Conservation (phyloP, 2,113 vertebrate genomes). For the Diphyllodes magnificus region DNA sequence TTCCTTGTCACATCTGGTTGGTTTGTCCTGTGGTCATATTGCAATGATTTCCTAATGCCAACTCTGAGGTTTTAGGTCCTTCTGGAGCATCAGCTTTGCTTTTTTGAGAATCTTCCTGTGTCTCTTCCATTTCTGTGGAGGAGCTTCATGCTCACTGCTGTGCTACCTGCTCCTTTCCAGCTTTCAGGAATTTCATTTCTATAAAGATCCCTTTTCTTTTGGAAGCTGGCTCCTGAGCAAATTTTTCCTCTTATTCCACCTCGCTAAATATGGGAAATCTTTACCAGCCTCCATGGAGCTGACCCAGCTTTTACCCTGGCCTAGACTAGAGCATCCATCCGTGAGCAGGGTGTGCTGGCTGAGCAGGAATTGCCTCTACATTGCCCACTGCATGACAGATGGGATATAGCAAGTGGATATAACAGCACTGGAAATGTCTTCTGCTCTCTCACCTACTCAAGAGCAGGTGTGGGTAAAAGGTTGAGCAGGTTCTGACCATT, state of each 20-base stretch:
- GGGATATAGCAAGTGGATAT: background rate
- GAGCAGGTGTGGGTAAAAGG: background rate
- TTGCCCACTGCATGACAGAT: background rate
- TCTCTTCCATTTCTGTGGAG: background rate
- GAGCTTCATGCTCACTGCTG: background rate
- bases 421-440: background rate
- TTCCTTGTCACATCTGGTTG: background rate
- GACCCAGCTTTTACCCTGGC: background rate
- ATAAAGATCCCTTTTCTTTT: background rate
- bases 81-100: background rate
- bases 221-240: background rate
- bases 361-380: background rate
- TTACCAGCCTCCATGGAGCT: background rate
- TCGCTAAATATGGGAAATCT: background rate
- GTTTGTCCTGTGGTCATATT: background rate
- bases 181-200: background rate
- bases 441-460: background rate
- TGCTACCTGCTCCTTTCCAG: background rate
- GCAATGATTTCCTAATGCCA: background rate
- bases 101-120: background rate
- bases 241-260: background rate
- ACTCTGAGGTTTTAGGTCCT: background rate
- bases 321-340: background rate
- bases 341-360: background rate
- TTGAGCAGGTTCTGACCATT: background rate